phyloP scores from a whole-genome alignment of 2,888 invertebrate genomes.

The Unio delphinus region DNA sequence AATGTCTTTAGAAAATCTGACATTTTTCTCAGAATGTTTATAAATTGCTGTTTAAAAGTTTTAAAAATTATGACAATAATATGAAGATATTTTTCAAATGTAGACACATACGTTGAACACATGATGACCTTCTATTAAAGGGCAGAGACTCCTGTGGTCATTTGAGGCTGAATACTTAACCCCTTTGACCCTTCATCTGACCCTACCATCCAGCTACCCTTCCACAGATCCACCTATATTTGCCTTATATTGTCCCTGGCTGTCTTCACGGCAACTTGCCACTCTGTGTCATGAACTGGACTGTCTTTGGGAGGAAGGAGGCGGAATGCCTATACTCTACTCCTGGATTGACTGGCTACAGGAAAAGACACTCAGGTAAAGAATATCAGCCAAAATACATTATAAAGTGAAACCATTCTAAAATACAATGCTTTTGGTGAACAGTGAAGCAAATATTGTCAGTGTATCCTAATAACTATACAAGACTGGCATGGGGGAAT shows the following conservation, averaged over 20 bases:
- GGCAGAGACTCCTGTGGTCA: conserved; percentile 41
- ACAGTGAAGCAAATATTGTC: too few species aligned
- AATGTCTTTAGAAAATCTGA: too few species aligned
- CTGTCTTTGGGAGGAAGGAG: conserved; percentile 42
- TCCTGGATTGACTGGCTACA: conserved; percentile 64
- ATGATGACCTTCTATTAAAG: conserved; percentile 21
- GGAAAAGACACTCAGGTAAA: conserved; percentile 48
- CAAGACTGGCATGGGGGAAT: too few species aligned
- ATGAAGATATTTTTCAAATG: too few species aligned
- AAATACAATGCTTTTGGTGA: too few species aligned
- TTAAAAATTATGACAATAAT: too few species aligned
- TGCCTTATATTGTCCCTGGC: conserved; percentile 53
- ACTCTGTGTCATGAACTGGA: conserved; percentile 53
- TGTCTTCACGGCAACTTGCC: conserved; percentile 46
- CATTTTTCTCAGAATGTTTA: too few species aligned
- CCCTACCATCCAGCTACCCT: conserved; percentile 58
- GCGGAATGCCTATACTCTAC: conserved; percentile 53
- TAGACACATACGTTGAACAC: too few species aligned
- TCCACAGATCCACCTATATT: conserved; percentile 47
- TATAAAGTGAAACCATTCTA: neutral
- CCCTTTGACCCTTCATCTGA: conserved; percentile 52
- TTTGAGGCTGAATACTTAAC: conserved; percentile 47
- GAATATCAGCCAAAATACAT: neutral
- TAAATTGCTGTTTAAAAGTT: too few species aligned
- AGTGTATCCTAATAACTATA: too few species aligned